Evolutionary conservation across 2,113 vertebrate species (phyloP).

Genomic region (Nibea coibor): DNA sequence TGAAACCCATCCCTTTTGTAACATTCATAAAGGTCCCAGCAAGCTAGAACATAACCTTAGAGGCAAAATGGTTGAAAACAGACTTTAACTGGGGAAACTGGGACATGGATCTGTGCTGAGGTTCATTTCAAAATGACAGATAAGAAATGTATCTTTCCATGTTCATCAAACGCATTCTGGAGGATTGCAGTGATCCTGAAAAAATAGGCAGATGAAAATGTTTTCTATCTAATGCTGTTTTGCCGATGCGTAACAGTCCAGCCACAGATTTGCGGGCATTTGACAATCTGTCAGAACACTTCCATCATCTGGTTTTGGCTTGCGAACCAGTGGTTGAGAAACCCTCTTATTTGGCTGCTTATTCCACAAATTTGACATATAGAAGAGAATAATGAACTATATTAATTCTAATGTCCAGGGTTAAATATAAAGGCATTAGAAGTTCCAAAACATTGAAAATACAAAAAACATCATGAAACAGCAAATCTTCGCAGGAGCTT

Average conservation of each 20-base stretch:
- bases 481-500: slow-evolving; percentile 55
- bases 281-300: slow-evolving; percentile 44
- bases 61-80: slow-evolving; percentile 23
- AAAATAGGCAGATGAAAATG: slow-evolving; percentile 45
- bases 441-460: slow-evolving; percentile 64
- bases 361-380: slow-evolving; percentile 22
- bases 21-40: slow-evolving; percentile 23
- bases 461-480: slow-evolving; percentile 58
- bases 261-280: slow-evolving; percentile 26
- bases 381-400: slow-evolving; percentile 3
- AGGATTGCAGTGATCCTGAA: slow-evolving; percentile 51
- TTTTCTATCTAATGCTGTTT: slow-evolving; percentile 24
- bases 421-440: slow-evolving; percentile 35
- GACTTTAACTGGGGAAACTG: not conserved
- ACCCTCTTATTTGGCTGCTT: slow-evolving; percentile 14
- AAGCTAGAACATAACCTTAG: slow-evolving; percentile 16
- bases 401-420: slow-evolving; percentile 23
- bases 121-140: slow-evolving; percentile 37
- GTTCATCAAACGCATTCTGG: slow-evolving; percentile 44
- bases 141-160: slow-evolving; percentile 36
- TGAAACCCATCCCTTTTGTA: slow-evolving; percentile 3
- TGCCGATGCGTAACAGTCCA: slow-evolving; percentile 26
- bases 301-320: slow-evolving; percentile 18
- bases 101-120: slow-evolving; percentile 20
- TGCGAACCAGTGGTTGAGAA: slow-evolving; percentile 12